Percentiles rank a stretch among this genome's conserved stretches.
phyloP scores from a whole-genome alignment of 92 coral and sea anemone species.

The Muricea muricata region DNA sequence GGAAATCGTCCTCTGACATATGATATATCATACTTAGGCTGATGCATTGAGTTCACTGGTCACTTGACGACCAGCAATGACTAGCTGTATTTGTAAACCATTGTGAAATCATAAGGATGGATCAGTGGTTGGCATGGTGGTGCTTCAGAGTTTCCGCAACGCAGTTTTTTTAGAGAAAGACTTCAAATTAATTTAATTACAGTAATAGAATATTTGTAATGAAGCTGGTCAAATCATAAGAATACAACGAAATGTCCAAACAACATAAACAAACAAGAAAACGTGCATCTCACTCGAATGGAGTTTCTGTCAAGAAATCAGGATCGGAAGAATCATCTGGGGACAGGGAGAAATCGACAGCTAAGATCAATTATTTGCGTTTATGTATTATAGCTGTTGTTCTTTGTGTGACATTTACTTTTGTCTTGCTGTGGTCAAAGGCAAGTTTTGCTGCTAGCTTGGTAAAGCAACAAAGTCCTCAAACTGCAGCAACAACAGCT shows the following conservation, averaged over 20 bases:
- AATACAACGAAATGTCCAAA: background rate
- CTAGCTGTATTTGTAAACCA: no score
- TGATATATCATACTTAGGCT: no score
- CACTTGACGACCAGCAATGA: no score
- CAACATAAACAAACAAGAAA: background rate
- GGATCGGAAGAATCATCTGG: no score
- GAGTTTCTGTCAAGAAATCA: background rate
- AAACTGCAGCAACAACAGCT: background rate
- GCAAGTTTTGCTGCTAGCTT: background rate
- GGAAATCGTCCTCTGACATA: no score
- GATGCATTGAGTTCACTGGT: no score
- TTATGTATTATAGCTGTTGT: background rate
- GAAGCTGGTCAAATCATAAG: background rate
- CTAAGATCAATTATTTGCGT: background rate
- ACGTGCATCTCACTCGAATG: background rate
- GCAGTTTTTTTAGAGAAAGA: background rate
- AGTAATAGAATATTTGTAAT: background rate
- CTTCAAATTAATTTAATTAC: background rate
- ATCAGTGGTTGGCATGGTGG: conserved; percentile 7
- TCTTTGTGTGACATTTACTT: background rate
- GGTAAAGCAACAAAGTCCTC: no score
- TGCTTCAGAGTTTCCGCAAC: background rate
- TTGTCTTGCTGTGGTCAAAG: background rate
- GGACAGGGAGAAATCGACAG: no score
- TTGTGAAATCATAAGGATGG: no score